phyloP scores from a whole-genome alignment of 2,113 vertebrate genomes.

The Montifringilla adamsi region DNA sequence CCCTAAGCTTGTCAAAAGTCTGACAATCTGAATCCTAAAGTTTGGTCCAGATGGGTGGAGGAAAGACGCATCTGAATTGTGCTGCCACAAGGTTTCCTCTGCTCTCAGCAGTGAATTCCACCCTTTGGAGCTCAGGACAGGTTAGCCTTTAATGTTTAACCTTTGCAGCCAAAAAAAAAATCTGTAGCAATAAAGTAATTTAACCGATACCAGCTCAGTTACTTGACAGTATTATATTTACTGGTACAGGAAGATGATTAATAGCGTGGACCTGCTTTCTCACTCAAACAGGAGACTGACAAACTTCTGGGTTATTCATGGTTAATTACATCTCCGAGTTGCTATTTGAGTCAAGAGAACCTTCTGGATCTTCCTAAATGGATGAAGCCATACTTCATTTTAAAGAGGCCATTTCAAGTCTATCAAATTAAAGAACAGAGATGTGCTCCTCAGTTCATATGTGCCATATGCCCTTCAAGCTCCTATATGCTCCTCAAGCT shows the following conservation, averaged over 20 bases:
- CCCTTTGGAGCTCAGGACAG: rapidly evolving
- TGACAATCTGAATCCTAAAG: not conserved
- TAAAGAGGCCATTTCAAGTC: not conserved
- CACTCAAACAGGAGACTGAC: not conserved
- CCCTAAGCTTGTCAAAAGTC: not conserved
- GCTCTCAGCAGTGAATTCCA: not conserved
- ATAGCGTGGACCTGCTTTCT: not conserved
- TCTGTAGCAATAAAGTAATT: not conserved
- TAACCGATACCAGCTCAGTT: not conserved
- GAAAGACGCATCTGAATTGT: not conserved
- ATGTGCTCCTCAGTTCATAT: not conserved
- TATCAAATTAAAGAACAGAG: not conserved
- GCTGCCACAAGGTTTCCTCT: not conserved
- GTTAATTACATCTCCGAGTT: not conserved
- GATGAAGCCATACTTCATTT: not conserved
- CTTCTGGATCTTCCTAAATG: not conserved
- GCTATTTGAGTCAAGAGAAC: not conserved
- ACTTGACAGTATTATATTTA: not conserved
- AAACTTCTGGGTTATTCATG: not conserved
- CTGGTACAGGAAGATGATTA: not conserved
- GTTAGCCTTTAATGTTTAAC: not conserved
- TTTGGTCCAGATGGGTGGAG: not conserved
- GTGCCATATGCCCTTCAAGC: not conserved
- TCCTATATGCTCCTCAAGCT: not conserved
- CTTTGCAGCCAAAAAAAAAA: not conserved